Evolutionary conservation across 2,113 vertebrate genomes (phyloP).

Genomic region (Naja naja): DNA sequence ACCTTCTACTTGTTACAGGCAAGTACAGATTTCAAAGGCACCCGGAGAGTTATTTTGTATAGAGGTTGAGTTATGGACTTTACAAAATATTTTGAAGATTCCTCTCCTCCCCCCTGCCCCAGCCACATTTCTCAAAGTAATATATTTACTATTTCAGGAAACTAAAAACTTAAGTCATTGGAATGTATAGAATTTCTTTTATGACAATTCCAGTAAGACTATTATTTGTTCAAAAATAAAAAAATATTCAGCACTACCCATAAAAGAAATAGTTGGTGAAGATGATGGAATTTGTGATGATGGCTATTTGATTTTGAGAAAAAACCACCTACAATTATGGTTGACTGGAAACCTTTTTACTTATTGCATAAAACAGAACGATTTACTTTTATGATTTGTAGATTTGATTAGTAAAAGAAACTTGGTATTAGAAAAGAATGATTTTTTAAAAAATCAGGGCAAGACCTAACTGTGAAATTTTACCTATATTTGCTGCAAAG

Average conservation of each 20-base stretch:
- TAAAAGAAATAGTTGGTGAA: background rate
- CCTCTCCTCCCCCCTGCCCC: too few species aligned
- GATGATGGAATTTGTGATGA: background rate
- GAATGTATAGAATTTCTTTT: background rate
- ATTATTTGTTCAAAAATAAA: background rate
- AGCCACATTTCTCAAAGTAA: background rate
- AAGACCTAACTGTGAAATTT: background rate
- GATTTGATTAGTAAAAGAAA: background rate
- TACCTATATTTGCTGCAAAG: background rate
- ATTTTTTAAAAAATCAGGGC: background rate
- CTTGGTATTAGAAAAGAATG: background rate
- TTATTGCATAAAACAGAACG: background rate
- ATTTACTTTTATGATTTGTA: background rate
- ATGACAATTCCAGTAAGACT: background rate
- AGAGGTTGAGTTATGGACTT: background rate
- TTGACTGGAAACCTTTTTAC: too few species aligned
- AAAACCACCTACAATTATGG: background rate
- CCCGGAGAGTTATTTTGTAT: background rate
- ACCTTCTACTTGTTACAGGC: constrained; percentile 4
- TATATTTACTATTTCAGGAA: background rate
- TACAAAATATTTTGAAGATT: background rate
- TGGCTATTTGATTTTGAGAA: background rate
- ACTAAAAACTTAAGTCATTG: background rate
- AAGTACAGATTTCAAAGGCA: background rate
- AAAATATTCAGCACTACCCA: background rate